These are phyloP conservation scores for Acyrthosiphon pisum DNA, from an alignment of 1,140 invertebrate species.

Conservation along the genomic window DNA sequence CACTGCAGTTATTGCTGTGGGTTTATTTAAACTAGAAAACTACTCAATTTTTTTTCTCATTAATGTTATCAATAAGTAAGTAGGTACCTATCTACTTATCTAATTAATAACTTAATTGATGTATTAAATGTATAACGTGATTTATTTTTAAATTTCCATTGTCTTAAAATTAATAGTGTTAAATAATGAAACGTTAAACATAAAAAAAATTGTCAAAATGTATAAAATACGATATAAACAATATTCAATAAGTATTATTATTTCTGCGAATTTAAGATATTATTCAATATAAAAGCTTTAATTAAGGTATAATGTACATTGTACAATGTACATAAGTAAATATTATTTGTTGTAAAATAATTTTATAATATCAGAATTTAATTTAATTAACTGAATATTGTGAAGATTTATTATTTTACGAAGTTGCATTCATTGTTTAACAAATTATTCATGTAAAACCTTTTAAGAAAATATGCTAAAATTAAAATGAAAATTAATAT, in stretches of 20 bases:
- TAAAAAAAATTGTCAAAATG: not conserved
- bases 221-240: conserved; percentile 11
- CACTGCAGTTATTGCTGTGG: too few relatives aligned
- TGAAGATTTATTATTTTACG: not conserved
- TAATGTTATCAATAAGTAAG: not conserved
- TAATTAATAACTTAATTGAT: not conserved
- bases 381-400: not conserved
- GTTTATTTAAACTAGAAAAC: too few relatives aligned
- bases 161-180: not conserved
- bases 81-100: not conserved
- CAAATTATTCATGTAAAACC: not conserved
- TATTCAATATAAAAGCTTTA: not conserved
- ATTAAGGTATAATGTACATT: not conserved
- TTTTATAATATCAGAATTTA: not conserved
- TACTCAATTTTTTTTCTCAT: not conserved
- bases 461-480: not conserved
- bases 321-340: not conserved
- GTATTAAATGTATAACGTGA: not conserved
- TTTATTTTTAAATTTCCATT: not conserved
- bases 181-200: not conserved
- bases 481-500: not conserved
- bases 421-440: not conserved
- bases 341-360: not conserved
- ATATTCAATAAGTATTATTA: not conserved
- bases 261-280: not conserved